Evolutionary conservation across 2,797 vertebrate species (phyloP).

Genomic region (Poecilia velifera): DNA sequence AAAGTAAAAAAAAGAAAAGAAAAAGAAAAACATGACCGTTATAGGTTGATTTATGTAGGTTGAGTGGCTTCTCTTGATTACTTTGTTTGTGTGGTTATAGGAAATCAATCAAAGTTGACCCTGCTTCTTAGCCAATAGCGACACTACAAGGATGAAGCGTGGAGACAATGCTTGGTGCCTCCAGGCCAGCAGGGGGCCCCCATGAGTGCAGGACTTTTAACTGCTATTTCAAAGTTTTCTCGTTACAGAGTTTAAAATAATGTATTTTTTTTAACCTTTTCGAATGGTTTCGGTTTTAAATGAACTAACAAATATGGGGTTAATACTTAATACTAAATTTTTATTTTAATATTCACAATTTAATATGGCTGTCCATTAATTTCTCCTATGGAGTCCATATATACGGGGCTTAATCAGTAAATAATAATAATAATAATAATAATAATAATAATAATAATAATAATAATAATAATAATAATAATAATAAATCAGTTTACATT

Average conservation of each 20-base stretch:
- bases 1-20: no score
- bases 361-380: neutral
- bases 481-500: neutral
- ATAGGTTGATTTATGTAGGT: neutral
- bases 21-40: neutral
- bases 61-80: neutral
- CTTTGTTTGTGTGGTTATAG: neutral
- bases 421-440: neutral
- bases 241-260: neutral
- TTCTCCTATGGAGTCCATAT: neutral
- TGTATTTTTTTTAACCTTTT: neutral
- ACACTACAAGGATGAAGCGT: neutral
- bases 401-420: neutral
- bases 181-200: neutral
- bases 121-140: neutral
- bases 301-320: neutral
- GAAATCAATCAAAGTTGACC: neutral
- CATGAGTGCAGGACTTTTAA: neutral
- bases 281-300: neutral
- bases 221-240: neutral
- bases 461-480: no score
- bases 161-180: neutral
- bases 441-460: no score
- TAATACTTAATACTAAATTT: neutral
- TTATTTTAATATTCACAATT: neutral